Evolutionary conservation across 2,797 vertebrate genomes (phyloP), one percentile per base, ranked within the genome.

Genomic region (Tiaroga cobitis): DNA sequence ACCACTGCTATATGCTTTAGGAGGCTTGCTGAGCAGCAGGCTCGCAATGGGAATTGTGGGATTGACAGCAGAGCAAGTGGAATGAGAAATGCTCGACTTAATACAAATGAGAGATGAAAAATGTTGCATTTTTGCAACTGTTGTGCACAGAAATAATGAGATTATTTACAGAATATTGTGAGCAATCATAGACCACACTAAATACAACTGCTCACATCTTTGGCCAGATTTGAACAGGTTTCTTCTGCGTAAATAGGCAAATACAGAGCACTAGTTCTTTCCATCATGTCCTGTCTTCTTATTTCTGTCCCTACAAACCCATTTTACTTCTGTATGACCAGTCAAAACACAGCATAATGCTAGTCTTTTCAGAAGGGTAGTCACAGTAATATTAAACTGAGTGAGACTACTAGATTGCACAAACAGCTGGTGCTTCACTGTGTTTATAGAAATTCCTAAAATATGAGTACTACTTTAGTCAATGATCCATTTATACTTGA

Each of bases 401-500:
- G 32, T 11, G 15, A 51, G 81, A 74, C 41, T 61, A 61, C 49
- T 74, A 74, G 67, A 83, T 63, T 54, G 72, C 41, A 76, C 72
- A 46, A 76, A 39, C 59, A 82, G 68, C 69, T 82, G 81, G 81
- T 29, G 82, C 72, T 76, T 74, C 26, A 73, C 80, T 78, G 43
- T 85, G 81, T 72, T 79, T 37, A 80, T 70, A 39, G 41, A 85
- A 68, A 77, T 86, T 68, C 63, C 83, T 76, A 65, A 69, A 80
- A 87, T 83, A 83, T 67, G 73, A 76, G 80, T 61, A 80, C 81
- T 81, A 65, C 82, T 81, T 69, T 81, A 82, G 80, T 85, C 88
- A 69, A 70, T 72, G 75, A 69, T 67, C 59, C 49, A 59, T 82
- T 78, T 63, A 54, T 78, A 80, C 49, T 75, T 80, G 68, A 80